Percentiles rank a stretch among this genome's conserved stretches.
Evolutionary conservation across 2,888 invertebrate genomes (phyloP).

Genomic region (Erebia ligea): DNA sequence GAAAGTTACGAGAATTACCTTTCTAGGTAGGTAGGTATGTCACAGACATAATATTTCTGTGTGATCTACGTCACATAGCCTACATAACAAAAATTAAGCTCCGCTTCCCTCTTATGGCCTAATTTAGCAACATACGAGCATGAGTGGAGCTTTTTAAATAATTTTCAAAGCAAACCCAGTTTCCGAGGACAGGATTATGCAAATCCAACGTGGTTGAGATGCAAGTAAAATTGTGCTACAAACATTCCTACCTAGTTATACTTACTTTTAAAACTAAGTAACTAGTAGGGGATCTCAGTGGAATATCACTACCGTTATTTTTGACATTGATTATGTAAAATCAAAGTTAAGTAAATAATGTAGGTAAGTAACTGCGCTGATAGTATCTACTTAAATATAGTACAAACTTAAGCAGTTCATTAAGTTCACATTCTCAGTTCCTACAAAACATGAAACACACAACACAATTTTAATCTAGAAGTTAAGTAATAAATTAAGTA

Average conservation of each 20-base stretch:
- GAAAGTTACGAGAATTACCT: background rate
- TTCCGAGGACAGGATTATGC: conserved; percentile 8
- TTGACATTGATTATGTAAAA: too few species aligned
- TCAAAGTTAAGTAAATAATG: too few species aligned
- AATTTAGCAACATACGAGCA: conserved; percentile 18
- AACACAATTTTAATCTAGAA: too few species aligned
- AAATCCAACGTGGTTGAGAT: conserved; percentile 3
- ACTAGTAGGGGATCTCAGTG: too few species aligned
- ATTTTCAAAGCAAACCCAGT: conserved; percentile 20
- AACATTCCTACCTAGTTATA: background rate
- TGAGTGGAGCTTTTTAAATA: conserved; percentile 13
- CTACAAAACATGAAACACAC: too few species aligned
- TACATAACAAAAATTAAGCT: conserved; percentile 17
- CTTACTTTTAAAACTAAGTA: too few species aligned
- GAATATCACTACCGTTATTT: too few species aligned
- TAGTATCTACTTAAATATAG: too few species aligned
- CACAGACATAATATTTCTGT: conserved; percentile 2
- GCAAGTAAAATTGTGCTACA: background rate
- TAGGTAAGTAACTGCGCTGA: too few species aligned
- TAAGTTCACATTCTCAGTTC: too few species aligned
- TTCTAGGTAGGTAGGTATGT: background rate
- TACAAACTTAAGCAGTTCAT: too few species aligned
- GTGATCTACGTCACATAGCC: conserved; percentile 8
- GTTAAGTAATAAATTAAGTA: too few species aligned
- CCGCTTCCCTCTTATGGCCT: conserved; percentile 18